Percentiles rank a stretch among this genome's conserved stretches.
These are phyloP conservation scores for Castor canadensis DNA, from an alignment of 2,113 vertebrate genomes.

Conservation along the genomic window DNA sequence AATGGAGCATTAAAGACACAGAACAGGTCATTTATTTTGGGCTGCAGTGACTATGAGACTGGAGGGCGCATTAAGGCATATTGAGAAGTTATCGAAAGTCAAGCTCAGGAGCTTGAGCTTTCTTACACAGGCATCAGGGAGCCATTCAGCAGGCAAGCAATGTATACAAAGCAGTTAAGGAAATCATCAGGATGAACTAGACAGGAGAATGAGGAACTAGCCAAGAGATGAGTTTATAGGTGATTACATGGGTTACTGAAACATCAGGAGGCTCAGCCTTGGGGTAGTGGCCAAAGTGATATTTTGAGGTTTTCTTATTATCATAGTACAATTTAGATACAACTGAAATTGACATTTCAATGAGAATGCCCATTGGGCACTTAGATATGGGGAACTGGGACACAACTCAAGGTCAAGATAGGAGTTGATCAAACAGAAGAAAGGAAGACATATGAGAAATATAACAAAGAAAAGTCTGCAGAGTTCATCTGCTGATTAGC, in stretches of 20 bases:
- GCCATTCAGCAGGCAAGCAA: conserved; percentile 1
- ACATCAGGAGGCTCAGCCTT: background rate
- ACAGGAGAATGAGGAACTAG: background rate
- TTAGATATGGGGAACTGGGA: background rate
- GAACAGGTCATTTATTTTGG: background rate
- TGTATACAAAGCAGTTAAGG: conserved; percentile 37
- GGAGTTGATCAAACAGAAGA: background rate
- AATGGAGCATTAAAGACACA: background rate
- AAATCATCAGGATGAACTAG: conserved; percentile 39
- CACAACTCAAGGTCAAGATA: background rate
- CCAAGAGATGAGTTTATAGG: background rate
- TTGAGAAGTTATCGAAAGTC: conserved; percentile 52
- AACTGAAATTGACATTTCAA: background rate
- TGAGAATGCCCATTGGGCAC: background rate
- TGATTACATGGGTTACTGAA: background rate
- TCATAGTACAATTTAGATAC: background rate
- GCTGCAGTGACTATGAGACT: background rate
- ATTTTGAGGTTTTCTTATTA: background rate
- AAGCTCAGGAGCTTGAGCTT: conserved; percentile 4
- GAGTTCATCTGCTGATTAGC: background rate
- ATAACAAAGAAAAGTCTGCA: background rate
- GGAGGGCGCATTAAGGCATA: background rate
- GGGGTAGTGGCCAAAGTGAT: background rate
- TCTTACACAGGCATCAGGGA: conserved; percentile 43
- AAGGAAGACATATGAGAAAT: background rate